Evolutionary conservation across 2,888 invertebrate species (phyloP).

Genomic region (Napeogenes inachia): DNA sequence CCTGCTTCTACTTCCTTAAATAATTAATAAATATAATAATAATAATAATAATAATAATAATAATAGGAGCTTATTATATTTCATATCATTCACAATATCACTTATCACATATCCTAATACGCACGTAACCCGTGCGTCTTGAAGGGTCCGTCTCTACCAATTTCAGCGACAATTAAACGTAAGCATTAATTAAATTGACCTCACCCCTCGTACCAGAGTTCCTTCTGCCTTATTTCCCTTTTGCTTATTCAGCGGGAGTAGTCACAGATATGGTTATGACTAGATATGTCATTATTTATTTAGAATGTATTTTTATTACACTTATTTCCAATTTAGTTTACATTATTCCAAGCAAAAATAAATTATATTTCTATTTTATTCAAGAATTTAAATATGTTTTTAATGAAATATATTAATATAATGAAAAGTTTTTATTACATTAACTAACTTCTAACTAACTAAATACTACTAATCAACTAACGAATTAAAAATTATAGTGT

Average conservation of each 20-base stretch:
- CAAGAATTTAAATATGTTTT: too few species aligned
- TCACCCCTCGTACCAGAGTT: slow-evolving; percentile 41
- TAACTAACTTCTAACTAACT: background rate
- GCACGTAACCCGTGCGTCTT: slow-evolving; percentile 29
- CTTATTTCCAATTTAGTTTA: background rate
- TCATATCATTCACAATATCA: background rate
- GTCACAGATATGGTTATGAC: slow-evolving; percentile 15
- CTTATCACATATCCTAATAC: slow-evolving; percentile 1
- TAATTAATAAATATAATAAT: too few species aligned
- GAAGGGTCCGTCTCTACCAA: slow-evolving; percentile 57
- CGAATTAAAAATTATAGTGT: background rate
- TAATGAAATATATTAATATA: too few species aligned
- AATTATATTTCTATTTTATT: too few species aligned
- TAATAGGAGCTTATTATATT: too few species aligned
- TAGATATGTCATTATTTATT: slow-evolving; percentile 10
- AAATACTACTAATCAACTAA: background rate
- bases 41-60: too few species aligned
- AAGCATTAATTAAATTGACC: slow-evolving; percentile 73
- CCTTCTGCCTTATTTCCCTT: slow-evolving; percentile 68
- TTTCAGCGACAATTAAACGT: slow-evolving; percentile 71
- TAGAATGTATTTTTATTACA: too few species aligned
- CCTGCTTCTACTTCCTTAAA: too few species aligned
- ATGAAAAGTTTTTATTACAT: too few species aligned
- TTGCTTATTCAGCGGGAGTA: slow-evolving; percentile 68
- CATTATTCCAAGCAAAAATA: too few species aligned